Conservation (phyloP, 2,797 vertebrate species). For the Galago senegalensis region DNA sequence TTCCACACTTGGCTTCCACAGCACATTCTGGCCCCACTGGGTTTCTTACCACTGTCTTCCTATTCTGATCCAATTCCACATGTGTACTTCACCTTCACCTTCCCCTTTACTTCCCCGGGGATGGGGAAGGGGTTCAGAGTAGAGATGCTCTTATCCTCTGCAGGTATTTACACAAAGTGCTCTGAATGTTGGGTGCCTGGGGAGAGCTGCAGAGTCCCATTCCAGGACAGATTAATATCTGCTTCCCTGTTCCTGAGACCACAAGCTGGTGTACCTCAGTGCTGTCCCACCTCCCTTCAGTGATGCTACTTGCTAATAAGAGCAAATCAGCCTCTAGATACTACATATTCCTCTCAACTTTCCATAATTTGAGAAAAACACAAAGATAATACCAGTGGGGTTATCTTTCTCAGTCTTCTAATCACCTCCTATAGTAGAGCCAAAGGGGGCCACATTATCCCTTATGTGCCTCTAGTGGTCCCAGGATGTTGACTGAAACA, state of each 20-base stretch:
- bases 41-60: too few species aligned
- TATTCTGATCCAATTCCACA: background rate
- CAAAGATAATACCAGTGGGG: background rate
- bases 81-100: background rate
- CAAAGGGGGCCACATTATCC: background rate
- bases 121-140: background rate
- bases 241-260: background rate
- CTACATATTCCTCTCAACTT: background rate
- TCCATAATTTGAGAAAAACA: background rate
- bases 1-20: background rate
- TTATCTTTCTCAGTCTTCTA: background rate
- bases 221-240: background rate
- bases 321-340: background rate
- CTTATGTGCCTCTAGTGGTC: background rate
- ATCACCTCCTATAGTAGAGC: background rate
- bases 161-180: background rate
- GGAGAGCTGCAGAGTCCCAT: background rate
- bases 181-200: background rate
- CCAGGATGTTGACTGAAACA: background rate
- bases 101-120: background rate
- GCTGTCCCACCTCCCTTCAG: background rate
- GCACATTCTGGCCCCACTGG: background rate
- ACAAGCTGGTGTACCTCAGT: background rate
- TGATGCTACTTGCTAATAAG: background rate
- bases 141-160: background rate